These are phyloP conservation scores for Drosophila kohkoa DNA, from an alignment of 1,140 invertebrate genomes.

Conservation along the genomic window DNA sequence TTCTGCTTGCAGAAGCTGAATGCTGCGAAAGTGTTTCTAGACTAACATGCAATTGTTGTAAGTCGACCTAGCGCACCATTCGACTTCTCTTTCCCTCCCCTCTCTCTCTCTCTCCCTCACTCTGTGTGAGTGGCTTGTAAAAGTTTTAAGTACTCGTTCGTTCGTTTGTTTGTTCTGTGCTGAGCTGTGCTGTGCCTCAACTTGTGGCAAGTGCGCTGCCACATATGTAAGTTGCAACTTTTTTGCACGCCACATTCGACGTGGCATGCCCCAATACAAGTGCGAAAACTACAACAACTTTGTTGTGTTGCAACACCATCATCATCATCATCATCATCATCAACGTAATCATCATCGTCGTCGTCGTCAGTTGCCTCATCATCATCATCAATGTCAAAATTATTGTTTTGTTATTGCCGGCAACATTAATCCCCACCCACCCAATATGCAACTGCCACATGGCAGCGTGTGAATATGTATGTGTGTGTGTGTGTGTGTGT, in stretches of 20 bases:
- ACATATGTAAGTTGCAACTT: conserved; percentile 74
- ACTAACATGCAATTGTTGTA: conserved; percentile 73
- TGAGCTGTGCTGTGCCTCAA: conserved; percentile 7
- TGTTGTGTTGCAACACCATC: conserved; percentile 46
- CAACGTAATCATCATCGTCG: conserved; percentile 52
- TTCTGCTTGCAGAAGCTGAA: conserved; percentile 43
- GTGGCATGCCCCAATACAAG: conserved; percentile 26
- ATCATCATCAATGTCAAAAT: conserved; percentile 82
- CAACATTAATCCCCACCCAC: conserved; percentile 22
- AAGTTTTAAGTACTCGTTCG: conserved; percentile 75
- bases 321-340: conserved; percentile 72
- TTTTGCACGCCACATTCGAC: conserved; percentile 69
- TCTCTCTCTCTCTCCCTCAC: conserved; percentile 8
- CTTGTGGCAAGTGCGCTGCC: conserved; percentile 41
- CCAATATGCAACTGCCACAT: not conserved
- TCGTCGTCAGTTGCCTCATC: not conserved
- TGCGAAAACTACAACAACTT: conserved; percentile 56
- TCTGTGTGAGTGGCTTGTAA: conserved; percentile 71
- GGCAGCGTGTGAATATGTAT: conserved; percentile 4
- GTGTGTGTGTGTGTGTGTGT: not conserved
- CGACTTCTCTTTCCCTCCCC: not conserved
- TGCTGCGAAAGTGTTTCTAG: conserved; percentile 61
- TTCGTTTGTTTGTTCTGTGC: conserved; percentile 38
- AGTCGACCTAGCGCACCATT: not conserved
- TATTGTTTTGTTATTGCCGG: conserved; percentile 69